Base-by-base conservation (phyloP, 2,797 vertebrate species). In the Octomys mimax region DNA sequence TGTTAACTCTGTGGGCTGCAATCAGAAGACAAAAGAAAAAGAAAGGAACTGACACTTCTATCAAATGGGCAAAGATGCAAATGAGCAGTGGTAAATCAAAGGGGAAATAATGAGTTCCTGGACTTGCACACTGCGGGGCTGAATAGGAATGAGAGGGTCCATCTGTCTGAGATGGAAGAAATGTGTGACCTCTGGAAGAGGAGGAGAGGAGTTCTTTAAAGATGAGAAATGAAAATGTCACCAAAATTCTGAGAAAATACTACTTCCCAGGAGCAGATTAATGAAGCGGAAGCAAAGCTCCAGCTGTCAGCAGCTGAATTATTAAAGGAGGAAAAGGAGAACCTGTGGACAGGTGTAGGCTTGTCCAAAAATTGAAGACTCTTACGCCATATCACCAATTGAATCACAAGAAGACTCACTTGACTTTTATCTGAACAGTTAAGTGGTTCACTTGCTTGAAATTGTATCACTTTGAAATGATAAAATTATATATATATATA, bases 191-290 rank as follows among this genome's bases (percentile, higher is more conserved):
- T 95, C 86, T 70, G 77, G 19, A 97, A 49, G 93, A 95, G 82
- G 66, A 49, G 82, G n/a, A 94, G 81, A 92, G 73, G 85, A 82
- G 86, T 93, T 26, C 91, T 96, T 97, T 96, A 97, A 97, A 96
- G 81, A 97, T 96, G 95, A 97, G 94, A 97, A 97, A 97, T 96
- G 96, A 97, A 97, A 98, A 95, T 97, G 96, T 97, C 97, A 97
- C 96, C 75, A 89, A 94, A 92, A 42, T 95, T 96, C 94, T 96
- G 81, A 96, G 95, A 95, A 97, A 96, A 97, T 95, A 96, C 85
- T 98, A 36, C 89, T 97, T 97, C 97, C 85, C 87, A 68, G 79
- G 79, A 97, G 91, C 96, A 97, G 95, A 90, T 95, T 98, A 97
- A 98, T 96, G 97, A 97, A 95, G 96, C 94, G 96, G 96, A 97